Conservation (phyloP, 2,888 invertebrate species). For the Coleophora flavipennella region DNA sequence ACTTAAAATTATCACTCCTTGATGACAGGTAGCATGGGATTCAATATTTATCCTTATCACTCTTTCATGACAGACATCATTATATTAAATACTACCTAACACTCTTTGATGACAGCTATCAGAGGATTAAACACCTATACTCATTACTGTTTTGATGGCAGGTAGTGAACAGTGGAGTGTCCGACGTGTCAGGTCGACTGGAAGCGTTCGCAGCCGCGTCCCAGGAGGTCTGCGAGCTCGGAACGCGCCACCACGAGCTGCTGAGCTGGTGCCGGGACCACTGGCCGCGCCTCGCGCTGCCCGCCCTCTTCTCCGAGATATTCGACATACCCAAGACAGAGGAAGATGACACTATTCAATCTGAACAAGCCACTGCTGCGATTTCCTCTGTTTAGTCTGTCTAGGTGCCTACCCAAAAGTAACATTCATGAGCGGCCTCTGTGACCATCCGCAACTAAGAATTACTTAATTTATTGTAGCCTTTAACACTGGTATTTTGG, state of each 20-base stretch:
- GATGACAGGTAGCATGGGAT: too few species aligned
- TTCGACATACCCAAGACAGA: conserved; percentile 89
- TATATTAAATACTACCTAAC: too few species aligned
- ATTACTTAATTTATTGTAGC: too few species aligned
- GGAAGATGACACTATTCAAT: conserved; percentile 26
- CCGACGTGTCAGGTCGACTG: conserved; percentile 30
- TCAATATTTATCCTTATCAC: too few species aligned
- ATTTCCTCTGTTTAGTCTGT: neutral
- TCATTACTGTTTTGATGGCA: conserved; percentile 2
- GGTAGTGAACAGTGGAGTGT: conserved; percentile 16
- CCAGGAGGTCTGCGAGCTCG: conserved; percentile 83
- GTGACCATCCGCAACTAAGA: too few species aligned
- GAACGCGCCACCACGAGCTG: conserved; percentile 86
- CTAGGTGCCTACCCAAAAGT: too few species aligned
- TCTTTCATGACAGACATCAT: too few species aligned
- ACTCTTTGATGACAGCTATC: too few species aligned
- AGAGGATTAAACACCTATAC: too few species aligned
- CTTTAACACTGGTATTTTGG: too few species aligned
- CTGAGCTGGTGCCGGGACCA: conserved; percentile 92
- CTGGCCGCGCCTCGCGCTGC: conserved; percentile 88
- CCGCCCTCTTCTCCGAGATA: conserved; percentile 95
- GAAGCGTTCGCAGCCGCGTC: conserved; percentile 41
- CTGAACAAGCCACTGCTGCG: conserved; percentile 17
- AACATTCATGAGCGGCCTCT: too few species aligned
- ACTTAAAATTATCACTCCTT: too few species aligned